A percentile compares a stretch with the other conserved stretches of the same genome.
Conservation (phyloP, 1,140 invertebrate genomes). For the Lethocerus indicus region DNA sequence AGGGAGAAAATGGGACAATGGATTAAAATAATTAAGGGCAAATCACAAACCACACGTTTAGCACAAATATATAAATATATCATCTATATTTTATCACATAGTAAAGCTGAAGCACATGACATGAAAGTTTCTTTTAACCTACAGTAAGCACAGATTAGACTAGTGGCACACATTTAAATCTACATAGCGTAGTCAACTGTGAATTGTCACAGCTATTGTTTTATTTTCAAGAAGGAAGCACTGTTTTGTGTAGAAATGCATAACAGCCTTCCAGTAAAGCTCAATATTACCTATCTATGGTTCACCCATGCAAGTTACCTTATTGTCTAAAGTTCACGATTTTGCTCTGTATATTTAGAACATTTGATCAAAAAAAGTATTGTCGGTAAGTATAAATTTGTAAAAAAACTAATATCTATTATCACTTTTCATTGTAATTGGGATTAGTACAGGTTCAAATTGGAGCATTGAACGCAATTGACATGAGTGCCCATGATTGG, state of each 20-base stretch:
- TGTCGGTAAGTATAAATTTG: no score
- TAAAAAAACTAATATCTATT: no score
- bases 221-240: constrained; percentile 8
- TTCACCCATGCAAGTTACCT: neutral
- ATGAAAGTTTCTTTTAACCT: neutral
- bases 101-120: constrained; percentile 10
- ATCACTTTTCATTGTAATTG: no score
- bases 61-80: constrained; percentile 10
- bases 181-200: neutral
- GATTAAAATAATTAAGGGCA: no score
- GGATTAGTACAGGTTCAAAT: no score
- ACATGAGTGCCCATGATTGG: no score
- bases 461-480: no score
- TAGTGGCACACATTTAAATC: constrained; percentile 6
- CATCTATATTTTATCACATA: constrained; percentile 9
- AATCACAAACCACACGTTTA: no score
- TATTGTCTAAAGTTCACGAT: no score
- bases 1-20: no score
- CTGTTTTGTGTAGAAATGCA: constrained; percentile 7
- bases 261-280: constrained; percentile 11
- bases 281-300: constrained; percentile 11
- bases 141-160: constrained; percentile 7
- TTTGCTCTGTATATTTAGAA: no score
- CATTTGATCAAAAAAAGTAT: no score
- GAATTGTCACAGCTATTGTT: neutral